These are phyloP conservation scores for Corythornis leucogaster DNA, from an alignment of 2,797 vertebrate species.

Conservation along the genomic window DNA sequence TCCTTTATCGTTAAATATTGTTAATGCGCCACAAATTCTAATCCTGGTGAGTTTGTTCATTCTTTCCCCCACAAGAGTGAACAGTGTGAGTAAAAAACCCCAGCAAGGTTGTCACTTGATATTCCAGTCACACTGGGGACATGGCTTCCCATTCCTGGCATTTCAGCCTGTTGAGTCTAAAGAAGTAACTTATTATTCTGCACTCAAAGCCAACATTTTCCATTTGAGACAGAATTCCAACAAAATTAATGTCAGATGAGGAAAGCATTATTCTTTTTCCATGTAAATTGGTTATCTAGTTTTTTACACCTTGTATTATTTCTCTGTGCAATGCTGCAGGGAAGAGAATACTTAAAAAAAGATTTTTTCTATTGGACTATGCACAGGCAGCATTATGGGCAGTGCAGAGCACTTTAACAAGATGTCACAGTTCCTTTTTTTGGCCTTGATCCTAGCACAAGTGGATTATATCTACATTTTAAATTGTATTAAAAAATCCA, in stretches of 20 bases:
- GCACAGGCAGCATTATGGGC: conserved; percentile 7
- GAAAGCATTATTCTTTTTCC: conserved; percentile 68
- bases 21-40: conserved; percentile 27
- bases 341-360: not conserved
- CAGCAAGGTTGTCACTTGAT: conserved; percentile 43
- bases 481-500: conserved; percentile 55
- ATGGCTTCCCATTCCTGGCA: conserved; percentile 57
- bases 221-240: conserved; percentile 71
- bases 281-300: conserved; percentile 69
- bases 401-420: conserved; percentile 46
- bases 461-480: conserved; percentile 31
- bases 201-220: conserved; percentile 62
- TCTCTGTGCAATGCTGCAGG: conserved; percentile 13
- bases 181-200: conserved; percentile 65
- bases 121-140: conserved; percentile 64
- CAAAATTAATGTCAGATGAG: conserved; percentile 67
- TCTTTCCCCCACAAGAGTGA: conserved; percentile 8
- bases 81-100: not conserved
- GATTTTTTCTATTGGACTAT: conserved; percentile 19
- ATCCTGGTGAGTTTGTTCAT: conserved; percentile 6
- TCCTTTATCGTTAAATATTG: conserved; percentile 6
- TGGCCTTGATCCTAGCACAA: conserved; percentile 40
- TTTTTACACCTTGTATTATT: conserved; percentile 66
- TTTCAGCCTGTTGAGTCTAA: conserved; percentile 64
- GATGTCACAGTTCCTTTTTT: not conserved